A percentile compares a stretch with the other conserved stretches of the same genome.
Conservation (phyloP, 2,113 vertebrate genomes). For the Thamnophis sirtalis region DNA sequence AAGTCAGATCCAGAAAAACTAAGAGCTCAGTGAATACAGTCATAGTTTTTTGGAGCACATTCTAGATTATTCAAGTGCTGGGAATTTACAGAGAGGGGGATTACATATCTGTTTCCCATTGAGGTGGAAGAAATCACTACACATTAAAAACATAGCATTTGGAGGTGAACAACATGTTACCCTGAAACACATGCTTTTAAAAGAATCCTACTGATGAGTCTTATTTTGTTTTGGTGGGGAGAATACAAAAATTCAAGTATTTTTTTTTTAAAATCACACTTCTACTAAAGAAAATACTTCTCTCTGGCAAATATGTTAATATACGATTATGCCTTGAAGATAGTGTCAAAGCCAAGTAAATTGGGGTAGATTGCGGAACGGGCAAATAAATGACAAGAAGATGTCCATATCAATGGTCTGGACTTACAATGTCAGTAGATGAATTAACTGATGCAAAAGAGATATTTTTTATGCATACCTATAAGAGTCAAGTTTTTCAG, state of each 20-base stretch:
- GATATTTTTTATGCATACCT: not conserved
- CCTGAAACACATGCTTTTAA: not conserved
- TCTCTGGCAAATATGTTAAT: not conserved
- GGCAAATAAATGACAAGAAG: not conserved
- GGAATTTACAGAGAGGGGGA: not conserved
- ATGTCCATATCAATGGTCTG: not conserved
- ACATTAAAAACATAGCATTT: not conserved
- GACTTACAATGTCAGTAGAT: not conserved
- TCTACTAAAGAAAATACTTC: not conserved
- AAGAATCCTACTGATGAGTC: not conserved
- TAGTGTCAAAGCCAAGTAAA: not conserved
- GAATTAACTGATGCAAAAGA: not conserved
- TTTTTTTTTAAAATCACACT: not conserved
- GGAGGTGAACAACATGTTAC: not conserved
- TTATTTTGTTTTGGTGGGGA: not conserved
- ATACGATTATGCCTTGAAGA: not conserved
- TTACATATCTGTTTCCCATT: not conserved
- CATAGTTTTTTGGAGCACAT: not conserved
- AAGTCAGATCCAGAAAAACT: not conserved
- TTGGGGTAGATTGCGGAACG: not conserved
- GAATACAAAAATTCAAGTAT: not conserved
- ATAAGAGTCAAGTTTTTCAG: not conserved
- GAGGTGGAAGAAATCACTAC: not conserved
- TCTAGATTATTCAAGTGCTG: not conserved
- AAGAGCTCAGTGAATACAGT: not conserved